phyloP scores from a whole-genome alignment of 2,113 vertebrate genomes.

The Myiopsitta monachus region DNA sequence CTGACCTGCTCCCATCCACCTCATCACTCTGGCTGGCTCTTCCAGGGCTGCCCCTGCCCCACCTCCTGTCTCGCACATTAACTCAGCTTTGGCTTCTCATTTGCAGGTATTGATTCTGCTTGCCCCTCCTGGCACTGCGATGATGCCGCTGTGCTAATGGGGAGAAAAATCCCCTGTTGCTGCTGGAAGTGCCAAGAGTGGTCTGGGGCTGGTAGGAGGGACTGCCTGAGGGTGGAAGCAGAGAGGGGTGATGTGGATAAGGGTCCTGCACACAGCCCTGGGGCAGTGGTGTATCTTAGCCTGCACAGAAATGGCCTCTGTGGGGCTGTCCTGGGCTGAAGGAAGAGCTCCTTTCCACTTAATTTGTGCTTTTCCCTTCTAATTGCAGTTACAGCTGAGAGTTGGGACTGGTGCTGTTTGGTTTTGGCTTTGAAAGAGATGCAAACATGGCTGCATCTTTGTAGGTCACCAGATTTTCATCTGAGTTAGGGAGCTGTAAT shows the following conservation, averaged over 20 bases:
- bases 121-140: not conserved
- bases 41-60: not conserved
- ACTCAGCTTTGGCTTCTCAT: constrained; percentile 30
- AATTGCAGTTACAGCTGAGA: rapidly evolving
- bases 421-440: not conserved
- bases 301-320: not conserved
- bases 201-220: not conserved
- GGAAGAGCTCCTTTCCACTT: not conserved
- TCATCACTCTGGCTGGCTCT: not conserved
- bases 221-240: not conserved
- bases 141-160: not conserved
- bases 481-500: not conserved
- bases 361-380: not conserved
- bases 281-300: not conserved
- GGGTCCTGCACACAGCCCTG: not conserved
- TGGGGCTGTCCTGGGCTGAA: rapidly evolving
- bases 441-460: not conserved
- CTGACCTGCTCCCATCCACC: not conserved
- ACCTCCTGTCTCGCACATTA: constrained; percentile 27
- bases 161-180: not conserved
- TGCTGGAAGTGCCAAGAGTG: not conserved
- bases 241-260: not conserved
- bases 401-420: rapidly evolving
- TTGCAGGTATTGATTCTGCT: constrained; percentile 57
- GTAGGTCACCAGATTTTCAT: not conserved